A percentile compares a stretch with the other conserved stretches of the same genome.
Evolutionary conservation across 2,113 vertebrate species (phyloP).

Genomic region (Sceloporus undulatus): DNA sequence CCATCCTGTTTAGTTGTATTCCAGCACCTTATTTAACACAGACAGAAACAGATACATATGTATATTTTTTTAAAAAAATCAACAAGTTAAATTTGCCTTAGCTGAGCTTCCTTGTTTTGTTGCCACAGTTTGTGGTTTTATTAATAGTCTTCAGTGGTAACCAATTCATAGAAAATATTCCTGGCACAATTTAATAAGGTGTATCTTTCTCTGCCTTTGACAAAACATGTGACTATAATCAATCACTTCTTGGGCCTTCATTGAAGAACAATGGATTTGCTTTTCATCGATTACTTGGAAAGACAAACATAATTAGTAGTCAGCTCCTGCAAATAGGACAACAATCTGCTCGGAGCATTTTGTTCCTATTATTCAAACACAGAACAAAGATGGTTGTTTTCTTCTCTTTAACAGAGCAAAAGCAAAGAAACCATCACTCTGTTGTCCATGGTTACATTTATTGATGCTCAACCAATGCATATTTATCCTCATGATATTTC

Average conservation of each 20-base stretch:
- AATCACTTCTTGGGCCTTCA: constrained; percentile 33
- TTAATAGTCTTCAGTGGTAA: background rate
- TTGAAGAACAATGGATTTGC: constrained; percentile 57
- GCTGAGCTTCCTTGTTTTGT: background rate
- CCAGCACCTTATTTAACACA: background rate
- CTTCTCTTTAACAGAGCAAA: background rate
- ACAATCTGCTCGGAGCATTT: constrained; percentile 24
- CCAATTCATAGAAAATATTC: background rate
- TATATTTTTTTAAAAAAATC: background rate
- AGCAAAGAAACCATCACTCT: constrained; percentile 14
- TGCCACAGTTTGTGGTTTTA: background rate
- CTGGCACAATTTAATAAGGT: background rate
- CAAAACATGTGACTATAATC: background rate
- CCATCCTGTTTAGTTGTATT: background rate
- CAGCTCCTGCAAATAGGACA: constrained; percentile 31
- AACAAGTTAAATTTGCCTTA: background rate
- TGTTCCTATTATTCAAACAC: constrained; percentile 5
- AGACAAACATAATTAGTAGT: constrained; percentile 45
- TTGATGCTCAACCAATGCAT: background rate
- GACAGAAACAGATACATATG: too few species aligned
- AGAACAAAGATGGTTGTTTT: constrained; percentile 17
- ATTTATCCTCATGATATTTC: background rate
- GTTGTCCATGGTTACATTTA: background rate
- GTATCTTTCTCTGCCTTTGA: constrained; percentile 27
- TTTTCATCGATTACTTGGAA: constrained; percentile 52